A percentile compares a stretch with the other conserved stretches of the same genome.
Conservation (phyloP, 2,888 invertebrate genomes). For the Torymus tubicola region DNA sequence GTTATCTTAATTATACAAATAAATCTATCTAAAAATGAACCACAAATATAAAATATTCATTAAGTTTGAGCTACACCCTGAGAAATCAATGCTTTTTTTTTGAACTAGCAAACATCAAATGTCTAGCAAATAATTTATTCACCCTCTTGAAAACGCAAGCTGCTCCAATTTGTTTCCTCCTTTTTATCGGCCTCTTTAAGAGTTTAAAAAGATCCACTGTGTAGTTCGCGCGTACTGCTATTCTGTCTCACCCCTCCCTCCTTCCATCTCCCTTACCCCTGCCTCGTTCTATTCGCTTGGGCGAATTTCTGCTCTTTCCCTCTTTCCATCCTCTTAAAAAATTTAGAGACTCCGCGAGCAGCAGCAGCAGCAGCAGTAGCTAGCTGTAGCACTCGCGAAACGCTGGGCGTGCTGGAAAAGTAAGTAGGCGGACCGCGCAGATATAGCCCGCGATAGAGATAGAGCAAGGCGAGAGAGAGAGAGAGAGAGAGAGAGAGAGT, state of each 20-base stretch:
- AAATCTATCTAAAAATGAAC: too few relatives aligned
- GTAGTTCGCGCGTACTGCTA: slow-evolving; percentile 10
- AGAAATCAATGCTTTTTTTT: too few relatives aligned
- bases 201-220: slow-evolving; percentile 30
- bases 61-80: too few relatives aligned
- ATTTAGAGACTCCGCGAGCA: slow-evolving; percentile 42
- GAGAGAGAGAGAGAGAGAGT: not conserved
- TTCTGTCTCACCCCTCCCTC: not conserved
- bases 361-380: not conserved
- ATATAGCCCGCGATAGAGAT: not conserved
- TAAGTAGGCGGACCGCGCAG: not conserved
- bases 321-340: slow-evolving; percentile 33
- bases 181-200: slow-evolving; percentile 43
- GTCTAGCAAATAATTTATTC: too few relatives aligned
- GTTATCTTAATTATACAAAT: too few relatives aligned
- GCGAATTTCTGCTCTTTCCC: too few relatives aligned
- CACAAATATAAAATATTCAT: too few relatives aligned
- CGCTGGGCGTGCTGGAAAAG: slow-evolving; percentile 3
- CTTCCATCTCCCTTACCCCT: not conserved
- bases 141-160: not conserved
- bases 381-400: too few relatives aligned
- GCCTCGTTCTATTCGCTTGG: not conserved
- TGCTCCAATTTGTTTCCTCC: slow-evolving; percentile 32
- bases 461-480: slow-evolving; percentile 20
- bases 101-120: too few relatives aligned